phyloP scores from a whole-genome alignment of 2,888 invertebrate genomes.

The Carterocephalus palaemon region DNA sequence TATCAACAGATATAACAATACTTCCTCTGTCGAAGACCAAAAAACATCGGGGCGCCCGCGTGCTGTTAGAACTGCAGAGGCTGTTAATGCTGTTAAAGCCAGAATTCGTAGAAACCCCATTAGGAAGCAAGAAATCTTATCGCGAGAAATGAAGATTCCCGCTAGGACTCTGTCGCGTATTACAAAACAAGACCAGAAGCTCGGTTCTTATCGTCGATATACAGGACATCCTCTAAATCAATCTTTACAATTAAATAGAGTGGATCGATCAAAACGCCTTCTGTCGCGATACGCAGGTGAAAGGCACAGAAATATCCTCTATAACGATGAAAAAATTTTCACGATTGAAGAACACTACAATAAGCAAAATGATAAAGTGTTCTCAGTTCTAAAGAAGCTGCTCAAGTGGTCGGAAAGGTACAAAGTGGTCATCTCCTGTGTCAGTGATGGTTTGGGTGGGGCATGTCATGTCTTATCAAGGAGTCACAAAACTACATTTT shows the following conservation, averaged over 20 bases:
- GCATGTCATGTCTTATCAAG: no score
- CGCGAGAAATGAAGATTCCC: conserved; percentile 1
- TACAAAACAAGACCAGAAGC: conserved; percentile 3
- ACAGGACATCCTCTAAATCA: conserved; percentile 1
- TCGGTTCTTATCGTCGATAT: conserved; percentile 1
- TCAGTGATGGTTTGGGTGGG: no score
- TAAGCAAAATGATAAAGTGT: no score
- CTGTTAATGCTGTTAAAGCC: no score
- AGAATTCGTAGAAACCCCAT: no score
- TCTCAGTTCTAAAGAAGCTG: no score
- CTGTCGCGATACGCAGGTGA: background rate
- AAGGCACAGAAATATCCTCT: background rate
- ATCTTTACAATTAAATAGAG: conserved; percentile 1
- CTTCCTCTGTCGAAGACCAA: no score
- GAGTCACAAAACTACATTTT: no score
- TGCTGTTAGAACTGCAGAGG: no score
- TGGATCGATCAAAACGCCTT: conserved; percentile 1
- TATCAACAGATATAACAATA: conserved; percentile 10
- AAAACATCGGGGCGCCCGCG: no score
- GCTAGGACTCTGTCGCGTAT: conserved; percentile 2
- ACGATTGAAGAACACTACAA: conserved; percentile 5
- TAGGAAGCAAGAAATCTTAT: background rate
- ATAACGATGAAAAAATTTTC: conserved; percentile 1
- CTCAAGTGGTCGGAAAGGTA: no score
- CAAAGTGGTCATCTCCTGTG: no score